Evolutionary conservation across 1,140 invertebrate genomes (phyloP).

Genomic region (Whitmania pigra): DNA sequence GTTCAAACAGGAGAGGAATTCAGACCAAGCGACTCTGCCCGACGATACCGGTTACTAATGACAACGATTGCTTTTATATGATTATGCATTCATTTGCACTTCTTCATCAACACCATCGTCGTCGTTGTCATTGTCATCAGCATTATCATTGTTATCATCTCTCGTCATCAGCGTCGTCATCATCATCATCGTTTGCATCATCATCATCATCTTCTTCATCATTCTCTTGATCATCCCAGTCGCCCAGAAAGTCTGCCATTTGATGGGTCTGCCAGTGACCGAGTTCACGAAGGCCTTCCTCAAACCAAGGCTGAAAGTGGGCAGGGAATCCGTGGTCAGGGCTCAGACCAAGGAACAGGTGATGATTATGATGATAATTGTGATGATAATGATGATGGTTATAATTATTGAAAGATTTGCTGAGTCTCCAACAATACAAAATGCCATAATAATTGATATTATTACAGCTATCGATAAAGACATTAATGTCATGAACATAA

Average conservation of each 20-base stretch:
- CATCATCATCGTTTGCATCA: too few species aligned
- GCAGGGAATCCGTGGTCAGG: constrained; percentile 93
- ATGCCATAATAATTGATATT: too few species aligned
- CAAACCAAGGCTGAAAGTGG: constrained; percentile 93
- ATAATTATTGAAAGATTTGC: neutral
- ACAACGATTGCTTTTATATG: too few species aligned
- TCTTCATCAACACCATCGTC: neutral
- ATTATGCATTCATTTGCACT: neutral
- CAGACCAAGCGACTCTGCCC: constrained; percentile 91
- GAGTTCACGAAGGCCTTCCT: constrained; percentile 97
- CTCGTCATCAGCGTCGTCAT: too few species aligned
- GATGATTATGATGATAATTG: constrained; percentile 20
- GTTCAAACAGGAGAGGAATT: constrained; percentile 94
- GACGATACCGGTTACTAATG: constrained; percentile 69
- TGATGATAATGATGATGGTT: constrained; percentile 15
- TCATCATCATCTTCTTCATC: too few species aligned
- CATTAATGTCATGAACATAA: too few species aligned
- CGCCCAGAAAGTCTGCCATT: constrained; percentile 56
- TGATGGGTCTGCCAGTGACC: constrained; percentile 86
- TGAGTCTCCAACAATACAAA: too few species aligned
- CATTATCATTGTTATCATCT: too few species aligned
- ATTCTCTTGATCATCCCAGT: constrained; percentile 32
- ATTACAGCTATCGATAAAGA: too few species aligned
- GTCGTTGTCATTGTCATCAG: neutral
- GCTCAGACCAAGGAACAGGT: constrained; percentile 96